Evolutionary conservation across 2,888 invertebrate species (phyloP).

Genomic region (Trachelus stipa): DNA sequence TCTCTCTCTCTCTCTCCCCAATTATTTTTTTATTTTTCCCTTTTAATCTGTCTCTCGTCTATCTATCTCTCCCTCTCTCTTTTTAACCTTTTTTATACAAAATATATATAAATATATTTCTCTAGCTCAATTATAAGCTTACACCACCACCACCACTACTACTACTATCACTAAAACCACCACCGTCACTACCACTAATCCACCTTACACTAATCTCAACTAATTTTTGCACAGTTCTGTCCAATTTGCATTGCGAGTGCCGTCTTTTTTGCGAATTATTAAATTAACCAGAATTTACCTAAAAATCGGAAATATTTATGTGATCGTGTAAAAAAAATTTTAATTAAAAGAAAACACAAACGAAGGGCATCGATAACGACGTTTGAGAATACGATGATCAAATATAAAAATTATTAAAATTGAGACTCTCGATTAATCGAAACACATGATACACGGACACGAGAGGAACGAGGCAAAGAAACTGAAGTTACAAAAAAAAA

Average conservation of each 20-base stretch:
- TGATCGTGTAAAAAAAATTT: not conserved
- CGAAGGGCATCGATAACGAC: not conserved
- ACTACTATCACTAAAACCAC: not conserved
- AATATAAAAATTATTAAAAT: not conserved
- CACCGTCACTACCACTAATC: not conserved
- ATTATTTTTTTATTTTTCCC: not conserved
- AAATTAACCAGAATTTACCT: not conserved
- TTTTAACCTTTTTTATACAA: constrained; percentile 22
- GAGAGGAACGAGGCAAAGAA: not conserved
- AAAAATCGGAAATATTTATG: not conserved
- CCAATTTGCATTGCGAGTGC: not conserved
- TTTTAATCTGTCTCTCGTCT: not conserved
- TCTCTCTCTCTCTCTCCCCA: not conserved
- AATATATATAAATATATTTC: not conserved
- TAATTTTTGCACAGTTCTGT: not conserved
- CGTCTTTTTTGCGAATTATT: not conserved
- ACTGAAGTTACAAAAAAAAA: not conserved
- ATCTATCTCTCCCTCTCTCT: constrained; percentile 8
- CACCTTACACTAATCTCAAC: not conserved
- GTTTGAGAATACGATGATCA: not conserved
- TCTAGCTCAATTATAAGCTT: not conserved
- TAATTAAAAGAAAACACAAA: not conserved
- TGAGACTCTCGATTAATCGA: not conserved
- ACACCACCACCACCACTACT: not conserved
- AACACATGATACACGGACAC: not conserved